These are phyloP conservation scores for Clunio marinus DNA, from an alignment of 2,888 invertebrate species.

Conservation along the genomic window DNA sequence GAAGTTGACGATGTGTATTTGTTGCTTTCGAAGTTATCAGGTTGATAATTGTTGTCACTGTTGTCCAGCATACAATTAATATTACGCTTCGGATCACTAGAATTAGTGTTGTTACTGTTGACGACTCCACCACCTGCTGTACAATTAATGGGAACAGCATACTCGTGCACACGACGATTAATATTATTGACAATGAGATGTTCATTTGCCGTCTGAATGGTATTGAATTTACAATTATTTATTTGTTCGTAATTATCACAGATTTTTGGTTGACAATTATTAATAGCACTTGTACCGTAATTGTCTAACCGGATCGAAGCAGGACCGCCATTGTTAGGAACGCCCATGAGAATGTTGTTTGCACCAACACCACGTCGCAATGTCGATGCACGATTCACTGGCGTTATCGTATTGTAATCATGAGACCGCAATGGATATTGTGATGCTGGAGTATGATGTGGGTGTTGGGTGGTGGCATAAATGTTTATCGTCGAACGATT, in stretches of 20 bases:
- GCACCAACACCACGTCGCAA: conserved; percentile 40
- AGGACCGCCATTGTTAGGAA: conserved; percentile 43
- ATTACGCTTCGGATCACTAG: conserved; percentile 1
- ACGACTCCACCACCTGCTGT: conserved; percentile 33
- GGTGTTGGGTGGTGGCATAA: conserved; percentile 59
- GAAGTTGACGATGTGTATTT: conserved; percentile 31
- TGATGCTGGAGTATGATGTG: conserved; percentile 46
- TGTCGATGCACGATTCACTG: conserved; percentile 32
- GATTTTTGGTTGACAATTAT: conserved; percentile 35
- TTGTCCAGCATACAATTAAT: conserved; percentile 13
- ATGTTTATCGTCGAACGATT: conserved; percentile 61
- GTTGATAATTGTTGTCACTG: conserved; percentile 23
- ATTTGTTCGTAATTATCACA: conserved; percentile 40
- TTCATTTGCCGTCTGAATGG: conserved; percentile 45
- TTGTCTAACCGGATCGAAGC: conserved; percentile 41
- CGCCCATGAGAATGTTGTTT: conserved; percentile 48
- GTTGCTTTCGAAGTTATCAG: conserved; percentile 33
- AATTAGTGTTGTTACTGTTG: background rate
- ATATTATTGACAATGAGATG: conserved; percentile 43
- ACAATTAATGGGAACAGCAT: conserved; percentile 49
- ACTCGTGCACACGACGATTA: conserved; percentile 44
- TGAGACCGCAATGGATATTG: conserved; percentile 44
- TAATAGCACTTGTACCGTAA: conserved; percentile 42
- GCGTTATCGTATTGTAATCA: conserved; percentile 39
- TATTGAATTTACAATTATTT: conserved; percentile 41